Evolutionary conservation across 2,888 invertebrate genomes (phyloP).

Genomic region (Pycnomerus fuliginosus): DNA sequence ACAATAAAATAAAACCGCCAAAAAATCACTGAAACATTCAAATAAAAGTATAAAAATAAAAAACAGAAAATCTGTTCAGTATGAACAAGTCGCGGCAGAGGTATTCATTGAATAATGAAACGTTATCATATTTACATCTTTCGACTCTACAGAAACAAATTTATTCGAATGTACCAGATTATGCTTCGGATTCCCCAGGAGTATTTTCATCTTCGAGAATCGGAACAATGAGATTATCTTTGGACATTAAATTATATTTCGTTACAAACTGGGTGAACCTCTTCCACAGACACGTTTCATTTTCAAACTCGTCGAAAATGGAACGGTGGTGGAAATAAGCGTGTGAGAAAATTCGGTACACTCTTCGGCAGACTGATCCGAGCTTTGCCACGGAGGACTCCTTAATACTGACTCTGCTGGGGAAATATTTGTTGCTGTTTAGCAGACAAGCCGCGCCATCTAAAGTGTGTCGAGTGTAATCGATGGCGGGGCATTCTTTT

Average conservation of each 20-base stretch:
- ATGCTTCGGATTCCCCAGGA: slow-evolving; percentile 57
- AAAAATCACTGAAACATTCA: too few relatives aligned
- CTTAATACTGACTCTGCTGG: slow-evolving; percentile 98
- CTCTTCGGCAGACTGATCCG: slow-evolving; percentile 96
- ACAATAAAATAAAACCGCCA: too few relatives aligned
- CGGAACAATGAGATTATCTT: slow-evolving; percentile 97
- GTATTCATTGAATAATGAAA: slow-evolving; percentile 3
- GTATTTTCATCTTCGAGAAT: slow-evolving; percentile 80
- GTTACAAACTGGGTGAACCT: slow-evolving; percentile 97
- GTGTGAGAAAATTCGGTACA: slow-evolving; percentile 99
- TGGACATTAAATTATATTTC: slow-evolving; percentile 97
- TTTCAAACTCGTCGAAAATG: slow-evolving; percentile 98
- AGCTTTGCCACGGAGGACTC: slow-evolving; percentile 98
- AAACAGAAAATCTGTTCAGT: slow-evolving; percentile 12
- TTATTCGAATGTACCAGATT: slow-evolving; percentile 20
- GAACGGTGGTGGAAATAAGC: slow-evolving; percentile 97
- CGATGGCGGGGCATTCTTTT: slow-evolving; percentile 99
- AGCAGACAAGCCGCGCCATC: slow-evolving; percentile 98
- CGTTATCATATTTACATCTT: slow-evolving; percentile 1
- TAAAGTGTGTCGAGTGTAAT: slow-evolving; percentile 97
- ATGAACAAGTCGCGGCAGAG: slow-evolving; percentile 13
- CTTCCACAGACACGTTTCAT: slow-evolving; percentile 91
- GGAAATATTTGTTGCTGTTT: slow-evolving; percentile 99
- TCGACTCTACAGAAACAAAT: neutral
- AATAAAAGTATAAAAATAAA: neutral